These are phyloP conservation scores for Motacilla tschutschensis DNA, from an alignment of 2,113 vertebrate genomes.

Conservation along the genomic window DNA sequence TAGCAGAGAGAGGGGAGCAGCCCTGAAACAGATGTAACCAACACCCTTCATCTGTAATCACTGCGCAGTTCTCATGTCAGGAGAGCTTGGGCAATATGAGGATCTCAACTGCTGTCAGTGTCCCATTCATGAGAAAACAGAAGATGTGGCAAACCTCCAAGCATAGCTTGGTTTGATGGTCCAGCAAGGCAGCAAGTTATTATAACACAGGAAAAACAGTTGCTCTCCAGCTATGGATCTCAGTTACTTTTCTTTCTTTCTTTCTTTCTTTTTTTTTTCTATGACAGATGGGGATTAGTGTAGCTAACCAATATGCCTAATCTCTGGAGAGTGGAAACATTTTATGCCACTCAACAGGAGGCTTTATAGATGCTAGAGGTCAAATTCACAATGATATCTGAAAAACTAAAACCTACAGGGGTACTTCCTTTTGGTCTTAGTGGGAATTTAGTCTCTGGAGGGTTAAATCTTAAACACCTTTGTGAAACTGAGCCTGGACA, in stretches of 20 bases:
- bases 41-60: slow-evolving; percentile 63
- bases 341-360: slow-evolving; percentile 23
- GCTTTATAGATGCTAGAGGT: slow-evolving; percentile 11
- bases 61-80: slow-evolving; percentile 57
- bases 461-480: neutral
- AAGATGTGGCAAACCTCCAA: slow-evolving; percentile 51
- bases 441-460: neutral
- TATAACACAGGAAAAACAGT: neutral
- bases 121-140: slow-evolving; percentile 62
- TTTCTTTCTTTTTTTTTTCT: neutral
- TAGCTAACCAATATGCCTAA: neutral
- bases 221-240: neutral
- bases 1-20: slow-evolving; percentile 9
- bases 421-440: neutral
- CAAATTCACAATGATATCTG: slow-evolving; percentile 16
- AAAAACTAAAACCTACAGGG: neutral
- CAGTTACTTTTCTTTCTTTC: neutral
- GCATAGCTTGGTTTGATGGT: neutral
- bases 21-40: slow-evolving; percentile 56
- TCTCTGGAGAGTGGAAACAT: slow-evolving; percentile 24
- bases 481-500: neutral
- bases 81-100: slow-evolving; percentile 38
- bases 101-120: slow-evolving; percentile 56
- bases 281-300: slow-evolving; percentile 16
- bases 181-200: neutral